Base-by-base conservation (phyloP, 2,113 vertebrate genomes). In the Narcine bancroftii region DNA sequence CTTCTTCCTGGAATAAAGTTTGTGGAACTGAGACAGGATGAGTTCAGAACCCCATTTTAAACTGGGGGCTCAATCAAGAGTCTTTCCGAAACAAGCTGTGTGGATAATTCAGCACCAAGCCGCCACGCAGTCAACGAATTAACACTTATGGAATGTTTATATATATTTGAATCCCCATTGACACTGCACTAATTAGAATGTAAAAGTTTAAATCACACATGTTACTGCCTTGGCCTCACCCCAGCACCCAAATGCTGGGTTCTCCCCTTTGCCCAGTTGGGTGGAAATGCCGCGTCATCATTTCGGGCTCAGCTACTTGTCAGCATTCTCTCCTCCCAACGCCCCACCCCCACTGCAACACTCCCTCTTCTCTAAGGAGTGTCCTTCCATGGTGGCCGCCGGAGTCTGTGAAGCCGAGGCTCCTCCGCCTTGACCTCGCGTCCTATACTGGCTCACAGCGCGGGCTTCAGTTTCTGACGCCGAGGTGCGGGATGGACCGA, bases 131-230 rank as follows among this genome's bases (percentile, higher is more conserved):
- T 71, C 36, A 83, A 75, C 29, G 36, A 3, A 69, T 26, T 26
- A 45, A 69, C 6, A 39, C 36, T 91, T 91, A 21, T 91, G 65
- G 24, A 91, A 91, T 91, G 89, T 69, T 45, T 91, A 26, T 47
- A 39, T 71, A 42, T 89, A 65, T 39, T 24, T 81, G 77, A 81
- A 53, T n/a, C n/a, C 15, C 24, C 63, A 47, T 24, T 47, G 89
- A 71, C 63, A 69, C 60, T 69, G 89, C 39, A 91, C 45, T 36
- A 36, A 83, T 91, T 26, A 91, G 42, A 66, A 91, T 69, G 26
- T 15, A 29, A 11, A 45, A 69, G 65, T 69, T 69, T 7, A 4
- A 91, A 33, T 60, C 79, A 45, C 60, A 47, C 39, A 91, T 24
- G 11, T 26, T 91, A 29, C 24, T 69, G 26, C 19, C n/a, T 36